phyloP scores from a whole-genome alignment of 1,140 invertebrate species.

The Apis cerana region DNA sequence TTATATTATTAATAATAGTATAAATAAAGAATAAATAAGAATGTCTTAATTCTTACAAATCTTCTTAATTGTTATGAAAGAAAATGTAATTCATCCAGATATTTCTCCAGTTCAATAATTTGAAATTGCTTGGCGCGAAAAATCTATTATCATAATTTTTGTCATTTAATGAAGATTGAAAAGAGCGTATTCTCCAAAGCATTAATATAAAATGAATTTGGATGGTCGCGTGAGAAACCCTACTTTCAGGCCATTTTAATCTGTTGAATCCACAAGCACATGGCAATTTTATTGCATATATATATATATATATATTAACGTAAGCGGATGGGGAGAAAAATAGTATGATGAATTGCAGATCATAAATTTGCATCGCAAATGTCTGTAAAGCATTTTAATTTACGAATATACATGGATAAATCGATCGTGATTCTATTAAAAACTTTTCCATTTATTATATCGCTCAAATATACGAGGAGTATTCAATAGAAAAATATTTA shows the following conservation, averaged over 20 bases:
- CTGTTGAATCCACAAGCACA: slow-evolving; percentile 36
- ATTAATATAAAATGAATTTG: not conserved
- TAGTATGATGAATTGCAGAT: slow-evolving; percentile 29
- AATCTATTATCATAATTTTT: no score
- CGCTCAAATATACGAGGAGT: not conserved
- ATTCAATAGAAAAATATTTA: no score
- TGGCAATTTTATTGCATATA: not conserved
- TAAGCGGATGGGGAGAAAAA: not conserved
- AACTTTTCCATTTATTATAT: not conserved
- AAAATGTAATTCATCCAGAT: no score
- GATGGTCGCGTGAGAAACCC: slow-evolving; percentile 19
- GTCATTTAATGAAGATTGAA: no score
- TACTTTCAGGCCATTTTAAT: not conserved
- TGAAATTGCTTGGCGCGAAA: no score
- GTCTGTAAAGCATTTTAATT: slow-evolving; percentile 27
- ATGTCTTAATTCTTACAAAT: no score
- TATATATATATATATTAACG: slow-evolving; percentile 26
- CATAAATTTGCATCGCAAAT: slow-evolving; percentile 34
- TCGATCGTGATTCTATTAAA: slow-evolving; percentile 19
- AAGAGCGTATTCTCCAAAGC: no score
- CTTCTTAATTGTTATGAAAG: no score
- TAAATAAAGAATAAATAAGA: no score
- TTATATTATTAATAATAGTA: no score
- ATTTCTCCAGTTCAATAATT: no score
- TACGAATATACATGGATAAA: slow-evolving; percentile 19